Evolutionary conservation across 1,140 invertebrate genomes (phyloP).

Genomic region (Drosophila obscura): DNA sequence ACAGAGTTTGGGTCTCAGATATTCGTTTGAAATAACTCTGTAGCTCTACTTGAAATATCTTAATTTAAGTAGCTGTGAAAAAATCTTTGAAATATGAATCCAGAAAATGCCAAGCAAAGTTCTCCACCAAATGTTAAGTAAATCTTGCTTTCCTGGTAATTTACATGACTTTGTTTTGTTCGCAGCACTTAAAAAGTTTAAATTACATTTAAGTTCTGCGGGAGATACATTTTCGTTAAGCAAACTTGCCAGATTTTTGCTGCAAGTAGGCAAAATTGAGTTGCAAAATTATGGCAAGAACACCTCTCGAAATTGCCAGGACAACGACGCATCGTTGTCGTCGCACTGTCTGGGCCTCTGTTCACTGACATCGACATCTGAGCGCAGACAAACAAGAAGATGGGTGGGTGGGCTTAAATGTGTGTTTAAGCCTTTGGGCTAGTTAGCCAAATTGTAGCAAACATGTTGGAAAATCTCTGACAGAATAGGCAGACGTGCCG

Average conservation of each 20-base stretch:
- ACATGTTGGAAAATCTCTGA: conserved; percentile 39
- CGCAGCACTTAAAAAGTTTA: conserved; percentile 40
- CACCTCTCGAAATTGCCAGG: conserved; percentile 33
- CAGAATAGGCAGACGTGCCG: conserved; percentile 39
- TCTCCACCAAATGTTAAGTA: not conserved
- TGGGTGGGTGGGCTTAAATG: conserved; percentile 8
- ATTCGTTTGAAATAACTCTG: not conserved
- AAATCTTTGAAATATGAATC: not conserved
- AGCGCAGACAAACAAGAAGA: conserved; percentile 16
- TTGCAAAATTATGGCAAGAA: conserved; percentile 48
- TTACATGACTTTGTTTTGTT: conserved; percentile 2
- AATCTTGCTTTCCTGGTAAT: conserved; percentile 6
- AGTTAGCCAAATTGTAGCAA: conserved; percentile 64
- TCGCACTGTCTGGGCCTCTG: conserved; percentile 48
- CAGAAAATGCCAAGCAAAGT: conserved; percentile 2
- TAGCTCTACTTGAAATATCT: not conserved
- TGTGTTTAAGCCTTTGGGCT: conserved; percentile 61
- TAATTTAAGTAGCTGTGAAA: no score
- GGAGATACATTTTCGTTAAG: conserved; percentile 25
- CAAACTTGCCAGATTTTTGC: conserved; percentile 18
- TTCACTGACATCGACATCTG: conserved; percentile 53
- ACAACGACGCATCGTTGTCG: conserved; percentile 56
- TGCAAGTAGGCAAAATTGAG: conserved; percentile 27
- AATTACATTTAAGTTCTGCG: conserved; percentile 45
- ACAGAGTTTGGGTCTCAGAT: not conserved